Percentiles rank a stretch among this genome's conserved stretches.
phyloP scores from a whole-genome alignment of 2,797 vertebrate genomes.

The Anguilla anguilla region DNA sequence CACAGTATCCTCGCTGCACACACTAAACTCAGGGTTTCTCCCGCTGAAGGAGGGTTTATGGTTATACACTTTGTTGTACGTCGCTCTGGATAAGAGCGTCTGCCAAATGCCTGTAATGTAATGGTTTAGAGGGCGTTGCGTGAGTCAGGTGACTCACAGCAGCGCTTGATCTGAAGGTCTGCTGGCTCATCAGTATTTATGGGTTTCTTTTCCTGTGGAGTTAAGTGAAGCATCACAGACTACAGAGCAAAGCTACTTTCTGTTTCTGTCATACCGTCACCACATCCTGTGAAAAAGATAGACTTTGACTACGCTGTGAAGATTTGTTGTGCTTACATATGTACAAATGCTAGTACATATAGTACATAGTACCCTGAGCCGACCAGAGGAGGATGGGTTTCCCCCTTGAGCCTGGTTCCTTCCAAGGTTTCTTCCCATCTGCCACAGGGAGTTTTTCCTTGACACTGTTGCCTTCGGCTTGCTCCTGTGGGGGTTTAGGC shows the following conservation, averaged over 20 bases:
- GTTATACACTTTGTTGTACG: too few species aligned
- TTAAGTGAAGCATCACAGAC: neutral
- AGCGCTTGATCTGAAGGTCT: neutral
- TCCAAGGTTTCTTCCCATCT: too few species aligned
- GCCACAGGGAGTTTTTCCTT: too few species aligned
- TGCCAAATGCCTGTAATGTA: too few species aligned
- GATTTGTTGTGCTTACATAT: too few species aligned
- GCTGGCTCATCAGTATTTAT: neutral
- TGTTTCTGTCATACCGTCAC: neutral
- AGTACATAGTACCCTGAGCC: too few species aligned
- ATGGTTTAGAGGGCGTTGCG: neutral
- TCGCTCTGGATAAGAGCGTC: too few species aligned
- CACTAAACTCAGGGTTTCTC: neutral
- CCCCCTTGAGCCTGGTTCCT: too few species aligned
- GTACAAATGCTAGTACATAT: too few species aligned
- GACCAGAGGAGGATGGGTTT: too few species aligned
- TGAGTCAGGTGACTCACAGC: neutral
- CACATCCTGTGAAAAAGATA: conserved; percentile 26
- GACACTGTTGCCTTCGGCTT: too few species aligned
- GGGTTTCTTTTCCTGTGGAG: neutral
- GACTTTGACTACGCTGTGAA: neutral
- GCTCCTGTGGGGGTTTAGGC: too few species aligned
- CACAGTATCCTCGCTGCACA: neutral
- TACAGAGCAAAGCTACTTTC: conserved; percentile 16
- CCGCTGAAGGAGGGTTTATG: neutral